A percentile compares a stretch with the other conserved stretches of the same genome.
These are phyloP conservation scores for Lamprotornis superbus DNA, from an alignment of 2,113 vertebrate genomes.

Conservation along the genomic window DNA sequence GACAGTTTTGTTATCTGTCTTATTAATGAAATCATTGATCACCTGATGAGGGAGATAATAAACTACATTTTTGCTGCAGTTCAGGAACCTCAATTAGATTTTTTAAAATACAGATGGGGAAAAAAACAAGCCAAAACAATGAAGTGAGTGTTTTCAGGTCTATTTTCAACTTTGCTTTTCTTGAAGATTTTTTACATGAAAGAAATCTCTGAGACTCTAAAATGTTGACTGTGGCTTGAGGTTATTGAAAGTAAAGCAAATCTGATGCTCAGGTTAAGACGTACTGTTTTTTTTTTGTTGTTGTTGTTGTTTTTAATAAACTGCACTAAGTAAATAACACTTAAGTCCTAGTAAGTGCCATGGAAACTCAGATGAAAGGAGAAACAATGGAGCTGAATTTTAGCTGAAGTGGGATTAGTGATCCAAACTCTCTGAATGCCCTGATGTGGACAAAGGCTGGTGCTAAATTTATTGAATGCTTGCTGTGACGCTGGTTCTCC, in stretches of 20 bases:
- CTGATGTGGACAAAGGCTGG: background rate
- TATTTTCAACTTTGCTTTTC: conserved; percentile 54
- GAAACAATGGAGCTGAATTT: conserved; percentile 49
- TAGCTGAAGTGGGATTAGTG: conserved; percentile 53
- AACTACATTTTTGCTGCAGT: conserved; percentile 80
- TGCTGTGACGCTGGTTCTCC: background rate
- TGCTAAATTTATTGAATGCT: background rate
- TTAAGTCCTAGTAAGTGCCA: conserved; percentile 30
- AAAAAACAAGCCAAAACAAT: background rate
- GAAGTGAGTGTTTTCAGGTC: background rate
- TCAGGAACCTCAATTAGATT: conserved; percentile 75
- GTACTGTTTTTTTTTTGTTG: background rate
- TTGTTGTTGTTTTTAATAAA: conserved; percentile 19
- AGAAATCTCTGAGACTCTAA: background rate
- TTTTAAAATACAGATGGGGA: conserved; percentile 46
- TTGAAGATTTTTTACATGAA: background rate
- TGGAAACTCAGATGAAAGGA: conserved; percentile 51
- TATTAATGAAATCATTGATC: conserved; percentile 99
- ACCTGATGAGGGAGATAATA: conserved; percentile 97
- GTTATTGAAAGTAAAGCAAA: background rate
- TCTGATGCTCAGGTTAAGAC: background rate
- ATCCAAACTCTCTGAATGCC: background rate
- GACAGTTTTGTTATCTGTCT: conserved; percentile 96
- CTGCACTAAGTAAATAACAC: conserved; percentile 40
- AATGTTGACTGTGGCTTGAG: background rate